Evolutionary conservation across 2,888 invertebrate genomes (phyloP), one percentile per base, ranked within the genome.

Genomic region (Strigamia maritima): DNA sequence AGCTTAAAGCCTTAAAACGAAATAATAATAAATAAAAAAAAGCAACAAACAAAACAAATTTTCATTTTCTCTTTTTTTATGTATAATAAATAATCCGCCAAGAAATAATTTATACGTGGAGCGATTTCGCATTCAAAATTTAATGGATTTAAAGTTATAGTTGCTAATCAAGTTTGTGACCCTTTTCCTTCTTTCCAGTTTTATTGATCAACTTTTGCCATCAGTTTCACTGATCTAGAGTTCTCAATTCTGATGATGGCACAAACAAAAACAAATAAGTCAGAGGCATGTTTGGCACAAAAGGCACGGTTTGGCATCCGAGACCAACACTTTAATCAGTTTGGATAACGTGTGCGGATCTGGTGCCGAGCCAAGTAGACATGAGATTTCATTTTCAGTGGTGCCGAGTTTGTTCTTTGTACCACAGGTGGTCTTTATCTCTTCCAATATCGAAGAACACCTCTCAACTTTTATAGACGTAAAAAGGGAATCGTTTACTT

Each of bases 301-400:
- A 70, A 70, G 70, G 26, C 24, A 70, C n/a, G 24, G 70, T 70
- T 70, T 70, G 70, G 70, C 70, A 70, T 70, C 70, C 26, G 70
- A 70, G 70, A 12, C 70, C 70, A 70, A 70, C 70, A 70, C 70
- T 70, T 70, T 70, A 70, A 70, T 70, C 70, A 70, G 70, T 70
- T 70, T 28, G 70, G 70, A 70, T 70, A 70, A 70, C 70, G 70
- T 28, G 70, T 70, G 26, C 28, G 70, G 28, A 70, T 70, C 70
- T 70, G 70, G 70, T 70, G 28, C 70, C 70, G 70, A 28, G 70
- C 70, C 70, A 70, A 70, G 70, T 70, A 70, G 70, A 70, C 70
- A 70, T 70, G 70, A 70, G 70, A 70, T 70, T 70, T 70, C 70
- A 70, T 70, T 70, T 70, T 70, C 70, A 70, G 70, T 70, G 70